Percentiles rank a stretch among this genome's conserved stretches.
These are phyloP conservation scores for Anabas testudineus DNA, from an alignment of 2,797 vertebrate genomes.

Conservation along the genomic window DNA sequence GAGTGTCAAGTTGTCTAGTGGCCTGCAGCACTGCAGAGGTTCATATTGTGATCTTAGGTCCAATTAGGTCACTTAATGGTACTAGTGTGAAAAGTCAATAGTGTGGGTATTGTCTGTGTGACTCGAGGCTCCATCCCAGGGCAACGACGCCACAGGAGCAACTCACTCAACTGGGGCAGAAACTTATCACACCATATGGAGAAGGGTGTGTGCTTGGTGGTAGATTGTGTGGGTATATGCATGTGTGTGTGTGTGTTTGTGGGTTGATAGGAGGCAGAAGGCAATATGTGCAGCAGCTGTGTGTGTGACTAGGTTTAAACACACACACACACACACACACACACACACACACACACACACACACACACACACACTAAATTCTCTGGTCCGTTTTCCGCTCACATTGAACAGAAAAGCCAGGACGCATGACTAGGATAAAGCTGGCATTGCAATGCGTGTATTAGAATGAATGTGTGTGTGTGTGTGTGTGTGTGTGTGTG, in stretches of 20 bases:
- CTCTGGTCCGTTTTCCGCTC: slow-evolving; percentile 57
- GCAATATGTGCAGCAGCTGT: slow-evolving; percentile 38
- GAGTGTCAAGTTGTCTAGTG: slow-evolving; percentile 32
- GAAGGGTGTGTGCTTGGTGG: slow-evolving; percentile 35
- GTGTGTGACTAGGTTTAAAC: neutral
- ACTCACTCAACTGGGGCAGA: slow-evolving; percentile 69
- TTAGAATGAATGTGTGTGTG: slow-evolving; percentile 35
- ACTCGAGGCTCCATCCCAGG: slow-evolving; percentile 32
- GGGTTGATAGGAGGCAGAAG: slow-evolving; percentile 15
- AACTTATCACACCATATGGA: slow-evolving; percentile 66
- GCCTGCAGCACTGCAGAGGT: slow-evolving; percentile 29
- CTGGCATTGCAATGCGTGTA: slow-evolving; percentile 48
- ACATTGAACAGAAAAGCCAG: slow-evolving; percentile 51
- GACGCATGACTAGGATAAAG: slow-evolving; percentile 76
- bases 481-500: slow-evolving; percentile 31
- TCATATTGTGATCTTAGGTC: slow-evolving; percentile 51
- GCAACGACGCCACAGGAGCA: slow-evolving; percentile 45
- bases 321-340: slow-evolving; percentile 19
- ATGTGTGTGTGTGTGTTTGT: slow-evolving; percentile 19
- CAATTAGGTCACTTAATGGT: slow-evolving; percentile 69
- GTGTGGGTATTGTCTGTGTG: slow-evolving; percentile 59
- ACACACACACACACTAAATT: slow-evolving; percentile 22
- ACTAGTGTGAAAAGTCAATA: slow-evolving; percentile 74
- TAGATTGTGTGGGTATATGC: slow-evolving; percentile 25
- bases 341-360: slow-evolving; percentile 7